phyloP scores from a whole-genome alignment of 2,113 vertebrate genomes.

The cat (Felis catus) region F.catus_Fca126_mat1.0 CM031415.1:85090001-85090500 shows the following conservation, averaged over 20 bases:
- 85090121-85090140: background rate
- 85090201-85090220: background rate
- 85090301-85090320: background rate
- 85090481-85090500: background rate
- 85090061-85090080: background rate
- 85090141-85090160: background rate
- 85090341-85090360: background rate
- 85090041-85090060: background rate
- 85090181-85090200: background rate
- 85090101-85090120: background rate
- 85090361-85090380: background rate
- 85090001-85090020: background rate
- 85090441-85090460: background rate
- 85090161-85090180: background rate
- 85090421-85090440: background rate
- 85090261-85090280: background rate
- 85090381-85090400: background rate
- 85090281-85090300: background rate
- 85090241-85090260: background rate
- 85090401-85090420: background rate
- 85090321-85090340: background rate
- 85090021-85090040: background rate
- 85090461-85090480: background rate
- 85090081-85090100: background rate
- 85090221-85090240: background rate